Percentiles rank a stretch among this genome's conserved stretches.
These are phyloP conservation scores for Pseudochirops corinnae DNA, from an alignment of 2,797 vertebrate species.

Conservation along the genomic window DNA sequence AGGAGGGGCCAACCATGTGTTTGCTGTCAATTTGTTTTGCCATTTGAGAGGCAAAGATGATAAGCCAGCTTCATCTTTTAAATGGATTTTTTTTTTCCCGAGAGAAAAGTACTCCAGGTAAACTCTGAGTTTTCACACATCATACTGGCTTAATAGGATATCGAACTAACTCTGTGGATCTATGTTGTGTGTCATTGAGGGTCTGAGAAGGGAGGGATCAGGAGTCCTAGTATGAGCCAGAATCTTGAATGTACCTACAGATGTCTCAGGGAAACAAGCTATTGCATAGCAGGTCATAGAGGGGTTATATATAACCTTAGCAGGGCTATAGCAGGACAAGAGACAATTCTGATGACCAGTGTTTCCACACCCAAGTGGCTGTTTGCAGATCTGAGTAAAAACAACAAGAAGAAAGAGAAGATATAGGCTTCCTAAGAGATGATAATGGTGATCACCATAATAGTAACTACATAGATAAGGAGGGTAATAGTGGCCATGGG, in stretches of 20 bases:
- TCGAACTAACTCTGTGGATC: neutral
- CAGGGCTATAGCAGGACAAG: conserved; percentile 20
- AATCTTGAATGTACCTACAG: neutral
- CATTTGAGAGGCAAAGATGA: neutral
- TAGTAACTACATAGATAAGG: neutral
- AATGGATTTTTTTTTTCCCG: neutral
- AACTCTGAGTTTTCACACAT: neutral
- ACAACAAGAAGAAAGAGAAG: neutral
- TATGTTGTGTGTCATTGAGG: neutral
- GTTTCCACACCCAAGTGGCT: conserved; percentile 19
- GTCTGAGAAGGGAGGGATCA: conserved; percentile 3
- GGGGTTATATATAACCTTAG: too few species aligned
- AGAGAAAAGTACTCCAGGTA: conserved; percentile 5
- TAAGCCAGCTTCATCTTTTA: neutral
- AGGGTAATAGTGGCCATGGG: neutral
- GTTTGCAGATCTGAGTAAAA: conserved; percentile 26
- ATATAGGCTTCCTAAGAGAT: neutral
- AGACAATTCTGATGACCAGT: conserved; percentile 10
- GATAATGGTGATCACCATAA: neutral
- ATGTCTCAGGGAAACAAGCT: conserved; percentile 46
- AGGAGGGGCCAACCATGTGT: conserved; percentile 10
- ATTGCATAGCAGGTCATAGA: conserved; percentile 27
- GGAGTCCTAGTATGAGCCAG: conserved; percentile 39
- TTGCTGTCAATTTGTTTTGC: conserved; percentile 34
- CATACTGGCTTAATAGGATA: conserved; percentile 14